Evolutionary conservation across 37 sponge, comb jelly and placozoan species (phyloP), one percentile per base, ranked within the genome.

Genomic region (Chondrosia reniformis): DNA sequence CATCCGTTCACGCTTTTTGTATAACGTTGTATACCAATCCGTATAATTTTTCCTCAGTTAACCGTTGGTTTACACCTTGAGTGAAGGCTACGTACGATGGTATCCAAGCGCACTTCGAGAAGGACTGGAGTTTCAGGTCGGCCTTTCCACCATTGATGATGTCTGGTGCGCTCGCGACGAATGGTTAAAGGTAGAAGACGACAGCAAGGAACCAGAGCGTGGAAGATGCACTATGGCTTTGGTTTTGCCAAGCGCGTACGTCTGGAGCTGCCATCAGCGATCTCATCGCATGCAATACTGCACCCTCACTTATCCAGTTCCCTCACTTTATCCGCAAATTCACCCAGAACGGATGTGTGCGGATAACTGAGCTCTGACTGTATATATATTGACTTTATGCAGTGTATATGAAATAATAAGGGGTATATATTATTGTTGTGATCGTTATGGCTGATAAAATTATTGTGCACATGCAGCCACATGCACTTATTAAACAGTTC

Each of bases 1-100:
- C 67, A 66, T 66, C 67, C 39, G 67, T 36, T 66, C 67, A 66
- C 67, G 17, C 38, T 66, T 34, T 66, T 66, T 66, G 67, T 66
- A 66, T 66, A 66, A 36, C 17, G 30, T 66, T 66, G 67, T 66
- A 36, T 66, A 66, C 33, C 38, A 66, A 33, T 66, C 67, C 67
- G 17, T 66, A 66, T 66, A 31, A 66, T 66, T 66, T 66, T 12
- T 39, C 67, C 67, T 12, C 67, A 28, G 33, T 66, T 66, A 31
- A 66, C 67, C 39, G 67, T 33, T 66, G 37, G 67, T 33, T 21
- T 32, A 5, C 38, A 66, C 7, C 38, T 8, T 4, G 36, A 19
- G 39, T 17, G 8, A 66, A 66, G 38, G 67, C 67, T 40, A 66
- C 67, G 38, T 66, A 66, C 67, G 39, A 66, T 66, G 30, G 33